Conservation (phyloP, 2,888 invertebrate species). For the Portevinia maculata region DNA sequence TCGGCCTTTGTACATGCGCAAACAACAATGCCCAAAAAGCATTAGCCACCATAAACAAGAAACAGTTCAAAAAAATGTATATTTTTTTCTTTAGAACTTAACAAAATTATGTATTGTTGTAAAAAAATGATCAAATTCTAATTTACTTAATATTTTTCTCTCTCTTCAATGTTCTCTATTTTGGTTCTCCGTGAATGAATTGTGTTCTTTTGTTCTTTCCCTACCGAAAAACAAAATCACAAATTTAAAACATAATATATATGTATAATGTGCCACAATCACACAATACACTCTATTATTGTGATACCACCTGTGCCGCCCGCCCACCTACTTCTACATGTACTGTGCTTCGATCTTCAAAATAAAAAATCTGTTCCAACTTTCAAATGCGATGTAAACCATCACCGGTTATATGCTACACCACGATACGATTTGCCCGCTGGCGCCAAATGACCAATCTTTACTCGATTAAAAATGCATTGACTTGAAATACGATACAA, state of each 20-base stretch:
- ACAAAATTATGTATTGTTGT: conserved; percentile 65
- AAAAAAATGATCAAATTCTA: conserved; percentile 64
- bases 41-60: conserved; percentile 57
- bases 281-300: conserved; percentile 61
- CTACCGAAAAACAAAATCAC: conserved; percentile 71
- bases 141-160: conserved; percentile 73
- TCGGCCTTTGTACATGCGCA: conserved; percentile 73
- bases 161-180: conserved; percentile 74
- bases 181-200: conserved; percentile 70
- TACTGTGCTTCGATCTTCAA: conserved; percentile 68
- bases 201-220: conserved; percentile 70
- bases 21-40: conserved; percentile 66
- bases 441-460: conserved; percentile 71
- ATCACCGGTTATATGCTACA: conserved; percentile 61
- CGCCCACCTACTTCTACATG: conserved; percentile 59
- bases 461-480: conserved; percentile 27
- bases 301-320: conserved; percentile 56
- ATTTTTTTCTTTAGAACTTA: conserved; percentile 70
- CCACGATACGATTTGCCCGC: conserved; percentile 72
- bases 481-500: background rate
- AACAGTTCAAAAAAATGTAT: conserved; percentile 60
- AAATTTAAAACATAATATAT: conserved; percentile 46
- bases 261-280: conserved; percentile 27
- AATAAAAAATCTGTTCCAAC: conserved; percentile 60
- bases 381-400: conserved; percentile 58